Percentiles rank a stretch among this genome's conserved stretches.
Conservation (phyloP, 2,888 invertebrate genomes). For the Nemapogon koenigi region DNA sequence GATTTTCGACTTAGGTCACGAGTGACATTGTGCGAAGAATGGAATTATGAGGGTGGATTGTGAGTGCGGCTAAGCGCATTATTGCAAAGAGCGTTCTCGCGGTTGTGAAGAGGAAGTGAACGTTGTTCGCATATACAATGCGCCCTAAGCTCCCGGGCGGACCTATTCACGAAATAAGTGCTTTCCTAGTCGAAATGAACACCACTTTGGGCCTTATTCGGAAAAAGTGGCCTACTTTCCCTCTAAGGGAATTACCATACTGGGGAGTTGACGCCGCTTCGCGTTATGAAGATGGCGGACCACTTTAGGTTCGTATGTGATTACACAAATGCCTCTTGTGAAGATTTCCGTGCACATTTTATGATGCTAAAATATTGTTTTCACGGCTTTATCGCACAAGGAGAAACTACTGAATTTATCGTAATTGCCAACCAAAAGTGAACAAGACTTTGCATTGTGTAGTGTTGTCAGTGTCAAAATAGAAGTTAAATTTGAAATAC, state of each 20-base stretch:
- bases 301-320: slow-evolving; percentile 19
- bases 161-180: slow-evolving; percentile 46
- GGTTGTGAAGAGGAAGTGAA: slow-evolving; percentile 29
- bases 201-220: slow-evolving; percentile 40
- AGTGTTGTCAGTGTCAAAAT: too few species aligned
- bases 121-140: slow-evolving; percentile 52
- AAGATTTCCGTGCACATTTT: slow-evolving; percentile 21
- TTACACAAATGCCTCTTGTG: slow-evolving; percentile 22
- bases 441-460: too few species aligned
- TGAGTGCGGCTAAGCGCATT: slow-evolving; percentile 53
- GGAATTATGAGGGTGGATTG: slow-evolving; percentile 46
- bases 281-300: slow-evolving; percentile 18
- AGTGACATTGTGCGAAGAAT: slow-evolving; percentile 43
- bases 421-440: too few species aligned
- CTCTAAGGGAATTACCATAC: slow-evolving; percentile 35
- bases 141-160: slow-evolving; percentile 40
- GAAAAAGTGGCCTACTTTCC: slow-evolving; percentile 33
- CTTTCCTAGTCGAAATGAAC: slow-evolving; percentile 45
- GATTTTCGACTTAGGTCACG: slow-evolving; percentile 50
- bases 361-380: too few species aligned
- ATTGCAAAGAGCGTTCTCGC: slow-evolving; percentile 39
- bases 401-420: too few species aligned
- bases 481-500: too few species aligned
- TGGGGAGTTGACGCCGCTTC: slow-evolving; percentile 22
- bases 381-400: too few species aligned